These are phyloP conservation scores for Rosalia funebris DNA, from an alignment of 2,888 invertebrate species.

Conservation along the genomic window DNA sequence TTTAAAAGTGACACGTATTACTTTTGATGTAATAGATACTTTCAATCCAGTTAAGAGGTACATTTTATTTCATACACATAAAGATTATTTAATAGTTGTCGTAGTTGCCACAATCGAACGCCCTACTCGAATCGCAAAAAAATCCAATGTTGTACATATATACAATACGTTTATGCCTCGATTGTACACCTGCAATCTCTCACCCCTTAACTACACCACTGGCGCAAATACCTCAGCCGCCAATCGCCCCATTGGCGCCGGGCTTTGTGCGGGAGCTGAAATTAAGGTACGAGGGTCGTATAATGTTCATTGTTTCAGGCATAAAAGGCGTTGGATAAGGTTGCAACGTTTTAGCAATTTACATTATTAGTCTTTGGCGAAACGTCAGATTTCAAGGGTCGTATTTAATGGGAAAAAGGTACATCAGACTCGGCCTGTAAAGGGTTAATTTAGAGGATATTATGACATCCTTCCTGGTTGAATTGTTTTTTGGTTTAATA, in stretches of 20 bases:
- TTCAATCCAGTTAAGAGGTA: too few relatives aligned
- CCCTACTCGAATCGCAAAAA: too few relatives aligned
- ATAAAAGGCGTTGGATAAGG: constrained; percentile 19
- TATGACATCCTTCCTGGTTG: constrained; percentile 16
- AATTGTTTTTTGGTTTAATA: constrained; percentile 10
- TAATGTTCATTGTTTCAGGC: constrained; percentile 18
- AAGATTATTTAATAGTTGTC: too few relatives aligned
- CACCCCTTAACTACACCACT: too few relatives aligned
- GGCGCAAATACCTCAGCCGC: too few relatives aligned
- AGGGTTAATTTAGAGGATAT: constrained; percentile 15
- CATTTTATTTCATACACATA: too few relatives aligned
- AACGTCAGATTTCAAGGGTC: constrained; percentile 20
- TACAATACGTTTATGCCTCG: too few relatives aligned
- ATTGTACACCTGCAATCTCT: too few relatives aligned
- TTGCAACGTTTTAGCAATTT: constrained; percentile 24
- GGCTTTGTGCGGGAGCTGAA: constrained; percentile 7
- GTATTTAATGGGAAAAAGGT: constrained; percentile 20
- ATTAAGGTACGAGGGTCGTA: constrained; percentile 20
- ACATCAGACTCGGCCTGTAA: constrained; percentile 6
- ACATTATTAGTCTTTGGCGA: constrained; percentile 21
- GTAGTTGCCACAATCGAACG: too few relatives aligned
- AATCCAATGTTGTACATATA: too few relatives aligned
- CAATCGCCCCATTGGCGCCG: constrained; percentile 6
- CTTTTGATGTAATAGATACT: too few relatives aligned
- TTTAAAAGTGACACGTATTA: too few relatives aligned